Percentiles rank a stretch among this genome's conserved stretches.
phyloP scores from a whole-genome alignment of 1,140 invertebrate genomes.

The Bilobella aurantiaca region DNA sequence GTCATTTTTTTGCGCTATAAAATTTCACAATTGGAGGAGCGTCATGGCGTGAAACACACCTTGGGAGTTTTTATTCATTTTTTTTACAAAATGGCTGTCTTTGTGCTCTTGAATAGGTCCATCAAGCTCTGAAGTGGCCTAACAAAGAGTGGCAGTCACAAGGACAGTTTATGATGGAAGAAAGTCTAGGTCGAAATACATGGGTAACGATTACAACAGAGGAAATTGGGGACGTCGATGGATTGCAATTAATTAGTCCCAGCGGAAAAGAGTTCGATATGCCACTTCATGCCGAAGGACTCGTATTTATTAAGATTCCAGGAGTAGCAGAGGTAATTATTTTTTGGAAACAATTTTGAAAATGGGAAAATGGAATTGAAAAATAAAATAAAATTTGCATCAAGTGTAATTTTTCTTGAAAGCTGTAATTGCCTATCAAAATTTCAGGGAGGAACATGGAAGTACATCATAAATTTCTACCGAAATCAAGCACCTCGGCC shows the following conservation, averaged over 20 bases:
- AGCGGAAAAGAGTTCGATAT: conserved; percentile 35
- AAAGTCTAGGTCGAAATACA: conserved; percentile 34
- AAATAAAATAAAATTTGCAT: too few species aligned
- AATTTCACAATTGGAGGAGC: too few species aligned
- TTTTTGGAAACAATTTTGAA: not conserved
- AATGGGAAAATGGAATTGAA: too few species aligned
- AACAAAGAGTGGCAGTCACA: conserved; percentile 25
- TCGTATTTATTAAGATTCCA: conserved; percentile 27
- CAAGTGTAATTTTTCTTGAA: too few species aligned
- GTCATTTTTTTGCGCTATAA: too few species aligned
- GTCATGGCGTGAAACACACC: too few species aligned
- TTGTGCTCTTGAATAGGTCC: conserved; percentile 30
- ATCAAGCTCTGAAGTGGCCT: conserved; percentile 30
- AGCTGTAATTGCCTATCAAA: too few species aligned
- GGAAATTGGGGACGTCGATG: conserved; percentile 36
- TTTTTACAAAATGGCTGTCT: too few species aligned
- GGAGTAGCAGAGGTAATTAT: conserved; percentile 30
- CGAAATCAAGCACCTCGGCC: conserved; percentile 31
- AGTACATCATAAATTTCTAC: conserved; percentile 35
- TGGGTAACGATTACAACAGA: conserved; percentile 35
- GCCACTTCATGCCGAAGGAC: conserved; percentile 32
- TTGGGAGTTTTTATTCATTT: too few species aligned
- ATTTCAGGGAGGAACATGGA: conserved; percentile 34
- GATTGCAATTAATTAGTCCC: conserved; percentile 36
- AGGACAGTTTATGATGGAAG: conserved; percentile 36